Conservation (phyloP, 2,797 vertebrate species). For the Sebastolobus altivelis region DNA sequence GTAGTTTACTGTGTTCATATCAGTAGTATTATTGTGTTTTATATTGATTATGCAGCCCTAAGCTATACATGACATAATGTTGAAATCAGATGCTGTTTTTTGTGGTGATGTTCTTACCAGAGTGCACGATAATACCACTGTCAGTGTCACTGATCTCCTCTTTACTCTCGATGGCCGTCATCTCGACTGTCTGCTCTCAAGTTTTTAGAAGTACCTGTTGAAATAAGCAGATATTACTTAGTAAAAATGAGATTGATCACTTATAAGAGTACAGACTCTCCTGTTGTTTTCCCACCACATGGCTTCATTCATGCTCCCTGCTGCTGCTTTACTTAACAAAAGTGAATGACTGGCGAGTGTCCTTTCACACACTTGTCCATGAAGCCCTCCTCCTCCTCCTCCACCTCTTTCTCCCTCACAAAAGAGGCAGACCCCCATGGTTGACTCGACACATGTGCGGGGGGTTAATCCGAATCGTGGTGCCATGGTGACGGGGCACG, state of each 20-base stretch:
- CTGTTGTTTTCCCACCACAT: constrained; percentile 43
- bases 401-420: constrained; percentile 72
- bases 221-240: constrained; percentile 38
- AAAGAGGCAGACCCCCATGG: constrained; percentile 78
- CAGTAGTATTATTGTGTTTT: background rate
- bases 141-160: constrained; percentile 93
- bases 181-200: constrained; percentile 44
- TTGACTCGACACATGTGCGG: constrained; percentile 86
- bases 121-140: constrained; percentile 93
- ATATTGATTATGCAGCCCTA: background rate
- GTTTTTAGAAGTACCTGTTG: constrained; percentile 66
- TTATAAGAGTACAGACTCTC: background rate
- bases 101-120: constrained; percentile 80
- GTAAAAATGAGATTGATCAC: constrained; percentile 10
- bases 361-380: constrained; percentile 77
- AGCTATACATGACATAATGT: background rate
- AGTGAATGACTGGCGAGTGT: constrained; percentile 75
- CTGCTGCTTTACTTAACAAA: constrained; percentile 75
- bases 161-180: constrained; percentile 87
- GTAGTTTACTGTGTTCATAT: background rate
- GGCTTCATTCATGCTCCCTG: constrained; percentile 53
- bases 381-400: constrained; percentile 60
- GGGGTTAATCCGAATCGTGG: constrained; percentile 82
- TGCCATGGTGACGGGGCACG: constrained; percentile 82
- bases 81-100: background rate